Evolutionary conservation across 2,113 vertebrate genomes (phyloP).

Genomic region (Erpornis zantholeuca): DNA sequence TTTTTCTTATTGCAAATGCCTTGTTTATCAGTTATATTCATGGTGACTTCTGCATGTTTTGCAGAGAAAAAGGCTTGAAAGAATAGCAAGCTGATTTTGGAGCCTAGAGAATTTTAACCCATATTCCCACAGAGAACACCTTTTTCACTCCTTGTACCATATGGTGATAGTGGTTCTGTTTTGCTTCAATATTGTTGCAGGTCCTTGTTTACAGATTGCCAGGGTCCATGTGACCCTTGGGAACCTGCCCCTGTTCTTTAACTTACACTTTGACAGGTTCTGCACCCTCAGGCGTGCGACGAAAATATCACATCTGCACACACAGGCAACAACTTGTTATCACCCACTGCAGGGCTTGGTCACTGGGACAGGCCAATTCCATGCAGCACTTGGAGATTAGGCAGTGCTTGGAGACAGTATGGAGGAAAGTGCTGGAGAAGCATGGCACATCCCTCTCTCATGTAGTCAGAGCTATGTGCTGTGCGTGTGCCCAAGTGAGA

Average conservation of each 20-base stretch:
- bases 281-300: not conserved
- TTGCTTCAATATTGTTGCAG: not conserved
- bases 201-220: not conserved
- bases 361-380: not conserved
- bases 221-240: not conserved
- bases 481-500: fast-evolving
- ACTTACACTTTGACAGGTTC: not conserved
- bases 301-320: not conserved
- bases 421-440: not conserved
- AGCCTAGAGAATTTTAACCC: not conserved
- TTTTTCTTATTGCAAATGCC: not conserved
- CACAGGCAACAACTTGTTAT: not conserved
- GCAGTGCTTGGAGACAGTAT: not conserved
- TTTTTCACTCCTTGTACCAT: not conserved
- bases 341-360: not conserved
- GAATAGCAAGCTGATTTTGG: not conserved
- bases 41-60: not conserved
- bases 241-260: not conserved
- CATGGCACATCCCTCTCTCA: not conserved
- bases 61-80: not conserved
- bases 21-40: not conserved
- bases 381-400: not conserved
- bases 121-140: not conserved
- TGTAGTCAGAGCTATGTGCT: not conserved
- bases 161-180: not conserved